A percentile compares a stretch with the other conserved stretches of the same genome.
These are phyloP conservation scores for Chromoteleia sp. DNA, from an alignment of 2,888 invertebrate genomes.

Conservation along the genomic window DNA sequence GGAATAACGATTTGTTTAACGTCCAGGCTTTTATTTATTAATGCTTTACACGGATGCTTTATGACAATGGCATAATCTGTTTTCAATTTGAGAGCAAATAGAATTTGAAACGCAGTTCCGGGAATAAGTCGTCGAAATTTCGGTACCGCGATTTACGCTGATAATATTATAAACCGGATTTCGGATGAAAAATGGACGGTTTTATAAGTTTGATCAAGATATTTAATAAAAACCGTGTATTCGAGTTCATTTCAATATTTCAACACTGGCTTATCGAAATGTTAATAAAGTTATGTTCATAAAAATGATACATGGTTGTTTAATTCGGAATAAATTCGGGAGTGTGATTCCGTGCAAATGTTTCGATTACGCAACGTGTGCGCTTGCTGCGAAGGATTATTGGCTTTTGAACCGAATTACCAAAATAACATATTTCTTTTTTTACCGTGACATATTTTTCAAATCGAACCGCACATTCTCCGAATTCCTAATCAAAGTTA, in stretches of 20 bases:
- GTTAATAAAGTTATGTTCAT: conserved; percentile 64
- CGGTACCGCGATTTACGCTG: conserved; percentile 35
- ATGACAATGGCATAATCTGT: conserved; percentile 26
- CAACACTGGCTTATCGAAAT: conserved; percentile 61
- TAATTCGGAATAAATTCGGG: conserved; percentile 43
- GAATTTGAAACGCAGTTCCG: conserved; percentile 41
- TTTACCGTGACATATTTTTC: background rate
- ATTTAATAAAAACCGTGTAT: conserved; percentile 64
- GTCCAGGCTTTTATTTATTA: background rate
- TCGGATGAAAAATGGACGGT: conserved; percentile 60
- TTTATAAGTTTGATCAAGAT: conserved; percentile 66
- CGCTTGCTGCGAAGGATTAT: conserved; percentile 6
- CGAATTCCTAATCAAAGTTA: background rate
- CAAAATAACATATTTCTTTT: background rate
- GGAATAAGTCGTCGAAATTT: conserved; percentile 33
- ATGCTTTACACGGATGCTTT: background rate
- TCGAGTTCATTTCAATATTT: conserved; percentile 65
- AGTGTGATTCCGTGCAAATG: conserved; percentile 29
- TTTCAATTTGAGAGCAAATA: conserved; percentile 35
- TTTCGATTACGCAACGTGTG: conserved; percentile 39
- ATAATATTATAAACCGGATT: conserved; percentile 64
- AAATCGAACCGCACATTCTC: background rate
- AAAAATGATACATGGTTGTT: conserved; percentile 61
- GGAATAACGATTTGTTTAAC: conserved; percentile 7
- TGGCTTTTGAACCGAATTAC: background rate